Evolutionary conservation across 1,140 invertebrate species (phyloP), one percentile per base, ranked within the genome.

Genomic region (Drosophila nigrodunni): DNA sequence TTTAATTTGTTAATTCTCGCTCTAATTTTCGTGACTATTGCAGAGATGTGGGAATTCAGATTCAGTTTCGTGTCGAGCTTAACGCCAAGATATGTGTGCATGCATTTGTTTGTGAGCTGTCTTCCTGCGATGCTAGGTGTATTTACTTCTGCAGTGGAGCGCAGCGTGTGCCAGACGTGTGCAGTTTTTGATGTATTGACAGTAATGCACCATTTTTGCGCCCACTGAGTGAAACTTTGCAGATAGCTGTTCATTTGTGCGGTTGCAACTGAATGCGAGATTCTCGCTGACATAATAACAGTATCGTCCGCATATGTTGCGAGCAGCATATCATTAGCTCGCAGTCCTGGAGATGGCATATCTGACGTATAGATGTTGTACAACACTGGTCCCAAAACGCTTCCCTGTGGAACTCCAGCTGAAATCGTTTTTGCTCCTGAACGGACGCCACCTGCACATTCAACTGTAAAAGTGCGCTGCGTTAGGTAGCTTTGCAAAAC

Each of bases 301-400:
- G 49, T 52, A 4, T 52, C 49, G n/a, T 52, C 49, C 4, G 49
- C 49, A 4, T 52, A 52, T n/a, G 49, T 52, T 3, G 49, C 49
- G 6, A 52, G 10, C 2, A 11, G 25, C 9, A 9, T 30, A 0
- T 9, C 18, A 2, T 2, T 34, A 3, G 9, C 30, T 34, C 10
- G 2, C 0, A n/a, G 11, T 0, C 25, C 8, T 0, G 21, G 25
- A 2, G 49, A 0, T 0, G 49, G 49, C 3, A 52, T 52, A 30
- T 52, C 49, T 0, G 49, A 25, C 0, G 49, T 25, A 1, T 30
- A 52, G 2, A 52, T 6, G 0, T 13, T 52, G 0, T 52, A 52
- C 0, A 52, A 6, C 1, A 52, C 18, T 5, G 49, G 49, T 11
- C 49, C 25, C 30, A 52, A 11, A 0, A 52, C 50, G 2, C 50